phyloP scores from a whole-genome alignment of 92 coral and sea anemone genomes.

The Zoanthus gigantus region DNA sequence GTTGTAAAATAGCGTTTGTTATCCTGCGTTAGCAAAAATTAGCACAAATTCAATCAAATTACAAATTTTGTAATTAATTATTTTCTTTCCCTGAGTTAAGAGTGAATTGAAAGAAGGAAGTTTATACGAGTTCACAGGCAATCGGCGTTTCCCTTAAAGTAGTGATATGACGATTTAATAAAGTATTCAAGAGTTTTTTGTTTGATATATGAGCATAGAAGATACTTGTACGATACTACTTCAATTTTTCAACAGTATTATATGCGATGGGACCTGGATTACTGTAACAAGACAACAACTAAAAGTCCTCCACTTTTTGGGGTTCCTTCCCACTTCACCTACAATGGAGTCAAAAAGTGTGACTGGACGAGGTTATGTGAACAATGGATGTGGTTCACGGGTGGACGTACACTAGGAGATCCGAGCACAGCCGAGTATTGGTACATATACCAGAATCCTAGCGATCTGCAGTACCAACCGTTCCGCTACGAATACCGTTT shows the following conservation, averaged over 20 bases:
- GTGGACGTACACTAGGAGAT: slow-evolving; percentile 59
- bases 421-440: slow-evolving; percentile 31
- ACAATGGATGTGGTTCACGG: slow-evolving; percentile 75
- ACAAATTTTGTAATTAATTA: too few relatives aligned
- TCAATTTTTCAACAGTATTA: slow-evolving; percentile 29
- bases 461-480: slow-evolving; percentile 6
- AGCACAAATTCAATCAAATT: too few relatives aligned
- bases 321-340: slow-evolving; percentile 61
- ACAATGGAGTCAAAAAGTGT: slow-evolving; percentile 52
- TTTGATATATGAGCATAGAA: too few relatives aligned
- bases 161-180: too few relatives aligned
- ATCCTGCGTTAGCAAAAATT: too few relatives aligned
- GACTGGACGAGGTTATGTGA: slow-evolving; percentile 56
- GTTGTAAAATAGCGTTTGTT: too few relatives aligned
- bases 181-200: too few relatives aligned
- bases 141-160: too few relatives aligned
- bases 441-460: slow-evolving; percentile 38
- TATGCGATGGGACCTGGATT: slow-evolving; percentile 31
- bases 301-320: slow-evolving; percentile 29
- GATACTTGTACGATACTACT: background rate
- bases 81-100: too few relatives aligned
- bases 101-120: too few relatives aligned
- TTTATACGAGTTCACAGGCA: too few relatives aligned
- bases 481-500: slow-evolving; percentile 17
- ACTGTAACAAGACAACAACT: slow-evolving; percentile 14